Conservation (phyloP, 1,140 invertebrate genomes). For the Drosophila asahinai region DNA sequence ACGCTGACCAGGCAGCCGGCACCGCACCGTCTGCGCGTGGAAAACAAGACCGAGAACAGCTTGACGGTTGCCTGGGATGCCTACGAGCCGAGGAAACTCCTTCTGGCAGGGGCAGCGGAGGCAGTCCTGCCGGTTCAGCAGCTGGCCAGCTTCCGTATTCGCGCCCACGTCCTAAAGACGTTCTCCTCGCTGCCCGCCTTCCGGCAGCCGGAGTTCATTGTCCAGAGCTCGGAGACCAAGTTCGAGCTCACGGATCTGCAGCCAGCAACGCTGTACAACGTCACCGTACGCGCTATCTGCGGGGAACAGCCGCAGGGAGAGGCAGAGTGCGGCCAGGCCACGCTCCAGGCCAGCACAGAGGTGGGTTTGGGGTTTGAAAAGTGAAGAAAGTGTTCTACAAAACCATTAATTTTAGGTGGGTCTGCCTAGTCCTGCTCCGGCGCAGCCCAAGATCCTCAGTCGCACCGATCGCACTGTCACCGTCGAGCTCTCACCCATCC, state of each 20-base stretch:
- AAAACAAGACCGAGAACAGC: constrained; percentile 86
- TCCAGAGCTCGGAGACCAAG: constrained; percentile 85
- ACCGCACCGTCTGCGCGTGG: constrained; percentile 83
- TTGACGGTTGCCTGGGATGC: constrained; percentile 85
- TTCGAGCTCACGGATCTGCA: constrained; percentile 88
- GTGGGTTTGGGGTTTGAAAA: constrained; percentile 84
- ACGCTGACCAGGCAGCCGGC: constrained; percentile 84
- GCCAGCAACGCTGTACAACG: constrained; percentile 90
- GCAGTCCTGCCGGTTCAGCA: constrained; percentile 44
- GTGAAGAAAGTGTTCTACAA: background rate
- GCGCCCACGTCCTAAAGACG: constrained; percentile 85
- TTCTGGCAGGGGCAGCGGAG: constrained; percentile 52
- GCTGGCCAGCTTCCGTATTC: constrained; percentile 86
- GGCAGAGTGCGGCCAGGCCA: constrained; percentile 86
- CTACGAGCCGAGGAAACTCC: constrained; percentile 74
- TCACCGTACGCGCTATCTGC: constrained; percentile 89
- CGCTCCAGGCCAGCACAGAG: constrained; percentile 87
- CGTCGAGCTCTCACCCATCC: constrained; percentile 87
- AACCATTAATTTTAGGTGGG: constrained; percentile 54
- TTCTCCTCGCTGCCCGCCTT: constrained; percentile 80
- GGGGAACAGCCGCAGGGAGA: constrained; percentile 50
- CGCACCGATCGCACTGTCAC: constrained; percentile 87
- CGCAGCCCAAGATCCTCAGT: constrained; percentile 87
- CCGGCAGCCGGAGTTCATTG: constrained; percentile 84
- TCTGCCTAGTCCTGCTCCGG: constrained; percentile 88